Evolutionary conservation across 2,113 vertebrate species (phyloP).

Genomic region (Sardina pilchardus): DNA sequence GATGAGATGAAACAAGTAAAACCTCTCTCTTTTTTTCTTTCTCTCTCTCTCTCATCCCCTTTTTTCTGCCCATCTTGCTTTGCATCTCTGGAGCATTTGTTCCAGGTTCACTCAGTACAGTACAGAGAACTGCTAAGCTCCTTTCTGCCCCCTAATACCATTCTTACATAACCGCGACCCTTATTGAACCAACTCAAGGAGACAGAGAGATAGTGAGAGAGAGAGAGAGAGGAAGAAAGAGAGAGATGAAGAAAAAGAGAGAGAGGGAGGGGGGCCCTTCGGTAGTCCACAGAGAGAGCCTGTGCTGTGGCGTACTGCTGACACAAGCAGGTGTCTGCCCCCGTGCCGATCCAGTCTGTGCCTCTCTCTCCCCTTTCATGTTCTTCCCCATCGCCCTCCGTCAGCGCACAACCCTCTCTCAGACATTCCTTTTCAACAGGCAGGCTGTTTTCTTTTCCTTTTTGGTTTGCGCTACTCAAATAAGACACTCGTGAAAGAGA

Average conservation of each 20-base stretch:
- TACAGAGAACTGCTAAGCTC: slow-evolving; percentile 12
- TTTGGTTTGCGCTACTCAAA: not conserved
- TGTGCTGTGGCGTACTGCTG: not conserved
- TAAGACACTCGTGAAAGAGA: not conserved
- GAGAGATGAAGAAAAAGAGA: not conserved
- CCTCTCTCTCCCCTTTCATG: not conserved
- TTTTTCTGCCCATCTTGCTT: not conserved
- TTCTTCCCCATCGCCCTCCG: not conserved
- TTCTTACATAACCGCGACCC: slow-evolving; percentile 11
- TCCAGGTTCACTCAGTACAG: not conserved
- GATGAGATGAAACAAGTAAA: slow-evolving; percentile 8
- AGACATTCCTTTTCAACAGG: not conserved
- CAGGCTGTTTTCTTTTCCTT: not conserved
- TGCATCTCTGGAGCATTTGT: not conserved
- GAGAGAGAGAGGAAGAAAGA: not conserved
- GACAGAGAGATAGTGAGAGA: not conserved
- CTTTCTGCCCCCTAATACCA: not conserved
- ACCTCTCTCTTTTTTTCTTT: not conserved
- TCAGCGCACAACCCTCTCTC: not conserved
- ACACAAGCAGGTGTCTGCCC: slow-evolving; percentile 5
- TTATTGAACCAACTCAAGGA: not conserved
- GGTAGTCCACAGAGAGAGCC: not conserved
- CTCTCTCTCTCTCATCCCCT: not conserved
- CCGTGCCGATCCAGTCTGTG: not conserved
- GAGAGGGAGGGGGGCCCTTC: not conserved